Evolutionary conservation across 1,140 invertebrate genomes (phyloP), one percentile per base, ranked within the genome.

Genomic region (Camponotus pennsylvanicus): DNA sequence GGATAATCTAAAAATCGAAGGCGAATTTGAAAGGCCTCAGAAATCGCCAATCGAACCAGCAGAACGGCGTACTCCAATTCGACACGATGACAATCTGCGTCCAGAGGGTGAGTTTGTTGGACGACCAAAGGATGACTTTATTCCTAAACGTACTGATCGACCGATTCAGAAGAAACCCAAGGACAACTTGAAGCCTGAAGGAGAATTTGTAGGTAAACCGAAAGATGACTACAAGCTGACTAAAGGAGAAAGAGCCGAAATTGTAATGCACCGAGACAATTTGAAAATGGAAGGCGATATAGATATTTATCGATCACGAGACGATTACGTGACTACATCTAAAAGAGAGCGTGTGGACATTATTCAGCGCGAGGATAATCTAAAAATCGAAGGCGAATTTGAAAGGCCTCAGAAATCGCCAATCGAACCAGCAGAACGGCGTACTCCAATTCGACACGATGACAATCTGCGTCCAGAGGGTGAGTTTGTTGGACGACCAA

Each of bases 151-250:
- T 42, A 96, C 95, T 0, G 97, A 97, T 90, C 93, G 97, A 88
- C 96, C 96, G 1, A 96, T 97, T 84, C 93, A 96, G 63, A 95
- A 96, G 0, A 96, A 95, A 79, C 96, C 96, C 76, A 95, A 96
- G 86, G 97, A 97, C 92, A 97, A 97, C 94, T 93, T 97, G 2
- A 96, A 95, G 93, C 95, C 96, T 45, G 96, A 97, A 94, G 97
- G 97, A 34, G 96, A 97, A 42, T 97, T 97, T 88, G 95, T 96
- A 52, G 85, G 92, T 18, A 94, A 93, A 3, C 86, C 91, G 0
- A 91, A 88, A 40, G 88, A 89, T 59, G 90, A 93, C 13, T 91
- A 91, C 8, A 71, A 52, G 13, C 90, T 86, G 9, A 91, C 66
- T 82, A 91, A 32, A 76, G 93, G 87, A 4, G 95, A 95, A 55